These are phyloP conservation scores for Dromococcyx pavoninus DNA, from an alignment of 2,797 vertebrate species.

Conservation along the genomic window DNA sequence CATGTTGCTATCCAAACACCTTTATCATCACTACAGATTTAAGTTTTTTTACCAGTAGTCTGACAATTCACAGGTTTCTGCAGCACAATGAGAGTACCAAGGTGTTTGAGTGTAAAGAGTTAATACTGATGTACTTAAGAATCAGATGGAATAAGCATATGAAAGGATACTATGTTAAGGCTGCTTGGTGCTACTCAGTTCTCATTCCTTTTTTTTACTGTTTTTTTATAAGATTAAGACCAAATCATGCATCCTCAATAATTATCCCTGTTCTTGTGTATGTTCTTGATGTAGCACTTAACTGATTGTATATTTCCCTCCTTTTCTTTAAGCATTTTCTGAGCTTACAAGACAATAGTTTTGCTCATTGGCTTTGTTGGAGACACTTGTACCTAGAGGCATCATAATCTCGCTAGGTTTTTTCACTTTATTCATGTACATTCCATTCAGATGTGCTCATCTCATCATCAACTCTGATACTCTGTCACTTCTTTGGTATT, in stretches of 20 bases:
- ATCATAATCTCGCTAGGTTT: neutral
- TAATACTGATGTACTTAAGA: neutral
- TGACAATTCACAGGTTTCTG: neutral
- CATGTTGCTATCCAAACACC: fast-evolving
- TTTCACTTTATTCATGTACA: neutral
- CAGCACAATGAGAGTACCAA: neutral
- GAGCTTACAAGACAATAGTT: neutral
- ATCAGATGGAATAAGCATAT: neutral
- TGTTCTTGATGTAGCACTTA: neutral
- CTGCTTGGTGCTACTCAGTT: neutral
- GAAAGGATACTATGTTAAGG: neutral
- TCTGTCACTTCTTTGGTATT: neutral
- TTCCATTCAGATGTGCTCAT: neutral
- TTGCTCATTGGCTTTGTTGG: neutral
- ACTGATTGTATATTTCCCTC: neutral
- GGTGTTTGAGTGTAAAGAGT: neutral
- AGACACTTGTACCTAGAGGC: neutral
- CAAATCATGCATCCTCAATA: neutral
- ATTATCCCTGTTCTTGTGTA: neutral
- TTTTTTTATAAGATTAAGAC: neutral
- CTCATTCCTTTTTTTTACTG: neutral
- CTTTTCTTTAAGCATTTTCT: neutral
- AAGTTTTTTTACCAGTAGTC: neutral
- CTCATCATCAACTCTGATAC: neutral
- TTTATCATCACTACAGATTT: neutral